Percentiles rank a stretch among this genome's conserved stretches.
These are phyloP conservation scores for Spodoptera picta DNA, from an alignment of 2,888 invertebrate genomes.

Conservation along the genomic window DNA sequence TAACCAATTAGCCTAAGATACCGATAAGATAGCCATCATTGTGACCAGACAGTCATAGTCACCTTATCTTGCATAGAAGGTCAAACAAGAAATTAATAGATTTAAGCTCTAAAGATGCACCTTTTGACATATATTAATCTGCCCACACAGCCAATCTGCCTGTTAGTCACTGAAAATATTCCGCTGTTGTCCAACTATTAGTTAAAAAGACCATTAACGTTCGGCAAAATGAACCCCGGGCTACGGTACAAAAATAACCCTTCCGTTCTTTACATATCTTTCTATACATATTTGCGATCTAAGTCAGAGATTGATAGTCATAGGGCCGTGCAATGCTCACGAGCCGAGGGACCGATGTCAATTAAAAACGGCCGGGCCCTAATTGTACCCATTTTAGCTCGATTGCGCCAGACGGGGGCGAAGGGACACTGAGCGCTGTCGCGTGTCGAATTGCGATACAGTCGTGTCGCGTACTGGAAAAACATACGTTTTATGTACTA, in stretches of 20 bases:
- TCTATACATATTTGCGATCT: conserved; percentile 31
- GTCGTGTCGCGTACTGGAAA: conserved; percentile 20
- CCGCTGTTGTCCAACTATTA: neutral
- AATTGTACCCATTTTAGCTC: conserved; percentile 82
- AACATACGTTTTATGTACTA: conserved; percentile 26
- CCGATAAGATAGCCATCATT: conserved; percentile 23
- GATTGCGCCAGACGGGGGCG: conserved; percentile 68
- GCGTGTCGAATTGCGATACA: conserved; percentile 62
- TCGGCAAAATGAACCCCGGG: neutral
- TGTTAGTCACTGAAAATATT: no score
- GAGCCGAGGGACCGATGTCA: conserved; percentile 73
- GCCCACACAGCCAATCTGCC: conserved; percentile 1
- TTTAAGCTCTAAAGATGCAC: conserved; percentile 4
- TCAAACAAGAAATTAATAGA: conserved; percentile 3
- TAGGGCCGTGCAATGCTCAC: conserved; percentile 51
- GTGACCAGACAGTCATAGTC: neutral
- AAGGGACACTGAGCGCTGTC: conserved; percentile 55
- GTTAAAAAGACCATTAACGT: neutral
- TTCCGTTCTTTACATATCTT: no score
- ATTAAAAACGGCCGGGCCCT: conserved; percentile 78
- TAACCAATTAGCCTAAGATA: conserved; percentile 20
- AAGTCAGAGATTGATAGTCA: conserved; percentile 59
- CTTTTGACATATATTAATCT: conserved; percentile 2
- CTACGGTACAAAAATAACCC: conserved; percentile 3
- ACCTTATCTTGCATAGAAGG: conserved; percentile 3